Evolutionary conservation across 2,888 invertebrate species (phyloP), one percentile per base, ranked within the genome.

Genomic region (Pachydiplax longipennis): DNA sequence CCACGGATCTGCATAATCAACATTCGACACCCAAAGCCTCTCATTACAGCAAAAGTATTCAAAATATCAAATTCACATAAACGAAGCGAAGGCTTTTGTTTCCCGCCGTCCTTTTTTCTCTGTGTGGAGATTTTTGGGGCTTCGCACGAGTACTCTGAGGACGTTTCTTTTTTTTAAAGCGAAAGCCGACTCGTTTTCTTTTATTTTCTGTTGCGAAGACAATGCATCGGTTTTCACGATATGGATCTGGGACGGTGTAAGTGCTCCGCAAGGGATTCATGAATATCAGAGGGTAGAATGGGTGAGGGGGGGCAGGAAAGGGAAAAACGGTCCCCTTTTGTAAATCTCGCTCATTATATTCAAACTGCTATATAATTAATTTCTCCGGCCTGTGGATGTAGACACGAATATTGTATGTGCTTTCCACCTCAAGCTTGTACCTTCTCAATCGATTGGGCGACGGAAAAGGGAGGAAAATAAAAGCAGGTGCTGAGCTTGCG

Each of bases 361-460:
- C 61, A 87, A 87, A 65, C 61, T 87, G 40, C 58, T 61, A 87
- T 87, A 65, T 87, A 61, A 87, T 87, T 87, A 87, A 87, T 87
- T 37, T 53, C 40, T 87, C 37, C 37, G 35, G 53, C 48, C 35
- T n/a, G 35, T 35, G 31, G 83, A 31, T 83, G 37, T 87, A 87
- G 58, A 40, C 35, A 37, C 37, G 61, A n/a, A 65, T 61, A 37
- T 87, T 87, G 87, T 61, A 31, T 87, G 61, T n/a, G 61, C 37
- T 35, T 8, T 87, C 61, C 35, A 61, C 87, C n/a, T 40, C 53
- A 53, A 53, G 87, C 37, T 61, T 61, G 31, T 8, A 15, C 58
- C 58, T 87, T 58, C 61, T 61, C 61, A 53, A 87, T 87, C 87
- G 87, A 87, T 61, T 87, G 35, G 37, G 61, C 13, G 40, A 35